phyloP scores from a whole-genome alignment of 37 sponge, comb jelly and placozoan species.

The Eunapius fragilis region DNA sequence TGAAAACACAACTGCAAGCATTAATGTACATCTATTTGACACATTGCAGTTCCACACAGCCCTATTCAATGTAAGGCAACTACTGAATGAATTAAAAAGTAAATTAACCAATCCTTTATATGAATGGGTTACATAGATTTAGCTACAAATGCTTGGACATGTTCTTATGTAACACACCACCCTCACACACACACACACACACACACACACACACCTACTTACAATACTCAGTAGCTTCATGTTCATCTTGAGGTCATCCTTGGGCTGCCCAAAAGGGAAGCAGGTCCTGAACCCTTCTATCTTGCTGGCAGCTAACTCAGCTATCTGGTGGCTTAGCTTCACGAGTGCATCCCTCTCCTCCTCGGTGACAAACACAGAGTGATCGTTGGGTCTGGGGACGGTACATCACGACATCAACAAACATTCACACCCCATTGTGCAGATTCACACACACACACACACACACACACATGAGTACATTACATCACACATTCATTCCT shows the following conservation, averaged over 20 bases:
- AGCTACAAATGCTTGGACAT: too few species aligned
- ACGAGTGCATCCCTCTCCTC: constrained; percentile 28
- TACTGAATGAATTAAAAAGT: too few species aligned
- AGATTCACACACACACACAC: not conserved
- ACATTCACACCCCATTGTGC: not conserved
- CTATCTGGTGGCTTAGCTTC: constrained; percentile 43
- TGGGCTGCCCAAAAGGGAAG: constrained; percentile 64
- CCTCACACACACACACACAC: not conserved
- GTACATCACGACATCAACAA: not conserved
- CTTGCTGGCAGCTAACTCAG: constrained; percentile 35
- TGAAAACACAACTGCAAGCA: too few species aligned
- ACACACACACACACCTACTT: not conserved
- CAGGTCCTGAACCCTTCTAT: constrained; percentile 49
- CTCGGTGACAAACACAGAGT: constrained; percentile 36
- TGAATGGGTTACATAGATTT: too few species aligned
- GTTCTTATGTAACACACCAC: not conserved
- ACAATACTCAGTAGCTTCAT: constrained; percentile 60
- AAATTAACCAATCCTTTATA: too few species aligned
- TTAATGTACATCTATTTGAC: too few species aligned
- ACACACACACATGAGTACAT: not conserved
- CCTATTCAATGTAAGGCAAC: too few species aligned
- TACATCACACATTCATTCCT: not conserved
- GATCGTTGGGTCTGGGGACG: constrained; percentile 39
- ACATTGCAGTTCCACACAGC: too few species aligned
- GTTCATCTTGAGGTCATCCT: constrained; percentile 52